Conservation (phyloP, 2,113 vertebrate species). For the Trinectes maculatus region DNA sequence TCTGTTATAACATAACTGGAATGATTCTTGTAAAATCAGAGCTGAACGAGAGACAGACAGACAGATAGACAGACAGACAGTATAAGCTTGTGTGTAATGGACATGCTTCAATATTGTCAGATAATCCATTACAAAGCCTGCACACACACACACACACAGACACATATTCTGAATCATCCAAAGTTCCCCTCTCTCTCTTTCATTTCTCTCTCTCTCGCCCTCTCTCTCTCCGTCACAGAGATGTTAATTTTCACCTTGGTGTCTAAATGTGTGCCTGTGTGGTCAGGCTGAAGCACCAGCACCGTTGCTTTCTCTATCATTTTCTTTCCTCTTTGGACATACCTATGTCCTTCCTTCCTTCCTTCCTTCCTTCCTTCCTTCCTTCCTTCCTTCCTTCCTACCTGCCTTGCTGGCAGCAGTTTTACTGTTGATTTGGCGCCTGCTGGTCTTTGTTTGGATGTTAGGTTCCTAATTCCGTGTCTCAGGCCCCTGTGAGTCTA, state of each 20-base stretch:
- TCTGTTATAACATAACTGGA: background rate
- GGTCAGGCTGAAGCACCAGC: background rate
- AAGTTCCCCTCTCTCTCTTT: background rate
- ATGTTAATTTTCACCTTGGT: slow-evolving; percentile 48
- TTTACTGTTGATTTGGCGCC: background rate
- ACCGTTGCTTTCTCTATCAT: background rate
- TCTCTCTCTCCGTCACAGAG: slow-evolving; percentile 4
- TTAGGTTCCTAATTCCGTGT: slow-evolving; percentile 13
- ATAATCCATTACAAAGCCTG: slow-evolving; percentile 37
- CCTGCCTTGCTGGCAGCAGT: background rate
- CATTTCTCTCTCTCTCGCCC: slow-evolving; percentile 1
- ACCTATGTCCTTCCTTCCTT: background rate
- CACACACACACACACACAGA: slow-evolving; percentile 2
- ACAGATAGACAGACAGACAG: slow-evolving; percentile 15
- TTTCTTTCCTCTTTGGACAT: background rate
- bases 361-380: background rate
- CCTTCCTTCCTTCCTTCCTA: slow-evolving; percentile 1
- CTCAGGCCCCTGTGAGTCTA: slow-evolving; percentile 12
- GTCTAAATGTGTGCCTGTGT: background rate
- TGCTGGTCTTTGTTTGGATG: slow-evolving; percentile 13
- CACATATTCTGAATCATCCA: background rate
- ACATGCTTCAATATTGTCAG: slow-evolving; percentile 30
- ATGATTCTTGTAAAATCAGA: background rate
- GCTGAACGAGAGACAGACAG: background rate
- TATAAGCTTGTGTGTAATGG: slow-evolving; percentile 24